Conservation (phyloP, 2,888 invertebrate genomes). For the Capitulum mitella region DNA sequence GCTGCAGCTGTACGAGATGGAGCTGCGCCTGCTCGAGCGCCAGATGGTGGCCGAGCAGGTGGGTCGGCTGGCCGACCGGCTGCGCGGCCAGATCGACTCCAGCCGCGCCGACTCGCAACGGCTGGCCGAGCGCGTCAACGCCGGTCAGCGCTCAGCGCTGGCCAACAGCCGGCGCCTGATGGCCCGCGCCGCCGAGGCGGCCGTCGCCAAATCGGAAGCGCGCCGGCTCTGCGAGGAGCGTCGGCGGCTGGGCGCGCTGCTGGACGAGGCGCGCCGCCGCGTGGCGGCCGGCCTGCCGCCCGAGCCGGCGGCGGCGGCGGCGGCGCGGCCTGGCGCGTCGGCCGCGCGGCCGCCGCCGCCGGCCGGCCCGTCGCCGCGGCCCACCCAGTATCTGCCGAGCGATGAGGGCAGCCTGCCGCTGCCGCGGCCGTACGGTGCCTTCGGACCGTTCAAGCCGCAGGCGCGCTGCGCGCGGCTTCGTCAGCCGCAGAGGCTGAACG, state of each 20-base stretch:
- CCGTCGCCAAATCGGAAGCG: background rate
- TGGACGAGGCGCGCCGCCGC: background rate
- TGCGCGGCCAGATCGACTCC: background rate
- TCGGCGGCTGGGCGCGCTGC: background rate
- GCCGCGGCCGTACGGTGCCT: conserved; percentile 14
- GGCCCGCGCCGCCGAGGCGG: conserved; percentile 1
- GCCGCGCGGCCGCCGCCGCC: background rate
- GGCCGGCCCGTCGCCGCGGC: background rate
- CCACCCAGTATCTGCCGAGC: background rate
- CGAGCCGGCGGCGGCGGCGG: background rate
- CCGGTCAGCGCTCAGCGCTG: background rate
- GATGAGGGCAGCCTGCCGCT: background rate
- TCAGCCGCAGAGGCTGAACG: background rate
- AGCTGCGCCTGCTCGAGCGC: conserved; percentile 5
- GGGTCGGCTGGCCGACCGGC: background rate
- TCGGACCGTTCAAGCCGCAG: conserved; percentile 20
- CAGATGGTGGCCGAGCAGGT: background rate
- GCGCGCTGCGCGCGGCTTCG: background rate
- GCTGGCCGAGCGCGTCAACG: background rate
- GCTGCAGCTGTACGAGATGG: conserved; percentile 9
- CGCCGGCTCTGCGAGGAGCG: conserved; percentile 8
- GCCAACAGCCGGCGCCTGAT: background rate
- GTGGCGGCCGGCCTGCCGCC: conserved; percentile 18
- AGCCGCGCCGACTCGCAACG: background rate
- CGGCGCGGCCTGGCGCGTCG: background rate